phyloP scores from a whole-genome alignment of 37 sponge, comb jelly and placozoan genomes.

The Ephydatia muelleri region DNA sequence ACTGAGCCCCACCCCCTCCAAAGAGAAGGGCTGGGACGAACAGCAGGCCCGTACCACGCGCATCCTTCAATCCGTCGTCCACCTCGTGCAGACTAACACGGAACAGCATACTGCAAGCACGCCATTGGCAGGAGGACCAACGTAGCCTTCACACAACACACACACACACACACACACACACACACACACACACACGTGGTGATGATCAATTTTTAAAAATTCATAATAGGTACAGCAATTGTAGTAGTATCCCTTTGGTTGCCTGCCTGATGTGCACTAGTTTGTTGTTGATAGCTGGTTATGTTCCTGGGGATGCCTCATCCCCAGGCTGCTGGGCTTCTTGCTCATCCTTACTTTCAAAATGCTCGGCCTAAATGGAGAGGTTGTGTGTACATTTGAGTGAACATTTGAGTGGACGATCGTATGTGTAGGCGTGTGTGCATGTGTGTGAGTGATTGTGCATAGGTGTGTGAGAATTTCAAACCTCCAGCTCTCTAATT shows the following conservation, averaged over 20 bases:
- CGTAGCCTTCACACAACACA: not conserved
- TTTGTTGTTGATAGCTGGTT: not conserved
- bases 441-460: not conserved
- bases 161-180: conserved; percentile 35
- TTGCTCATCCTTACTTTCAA: not conserved
- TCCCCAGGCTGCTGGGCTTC: not conserved
- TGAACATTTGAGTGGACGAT: not conserved
- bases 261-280: not conserved
- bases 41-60: conserved; percentile 4
- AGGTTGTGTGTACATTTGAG: too few species aligned
- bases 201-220: not conserved
- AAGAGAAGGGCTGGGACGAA: not conserved
- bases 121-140: not conserved
- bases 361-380: not conserved
- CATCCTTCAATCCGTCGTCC: not conserved
- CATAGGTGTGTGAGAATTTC: not conserved
- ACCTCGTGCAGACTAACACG: not conserved
- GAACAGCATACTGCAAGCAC: not conserved
- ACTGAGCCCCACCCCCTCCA: conserved; percentile 53
- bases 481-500: conserved; percentile 53
- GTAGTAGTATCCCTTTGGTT: too few species aligned
- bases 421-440: not conserved
- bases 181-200: not conserved
- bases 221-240: not conserved
- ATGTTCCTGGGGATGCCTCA: not conserved